Conservation (phyloP, 2,888 invertebrate species). For the Drosophila merina region DNA sequence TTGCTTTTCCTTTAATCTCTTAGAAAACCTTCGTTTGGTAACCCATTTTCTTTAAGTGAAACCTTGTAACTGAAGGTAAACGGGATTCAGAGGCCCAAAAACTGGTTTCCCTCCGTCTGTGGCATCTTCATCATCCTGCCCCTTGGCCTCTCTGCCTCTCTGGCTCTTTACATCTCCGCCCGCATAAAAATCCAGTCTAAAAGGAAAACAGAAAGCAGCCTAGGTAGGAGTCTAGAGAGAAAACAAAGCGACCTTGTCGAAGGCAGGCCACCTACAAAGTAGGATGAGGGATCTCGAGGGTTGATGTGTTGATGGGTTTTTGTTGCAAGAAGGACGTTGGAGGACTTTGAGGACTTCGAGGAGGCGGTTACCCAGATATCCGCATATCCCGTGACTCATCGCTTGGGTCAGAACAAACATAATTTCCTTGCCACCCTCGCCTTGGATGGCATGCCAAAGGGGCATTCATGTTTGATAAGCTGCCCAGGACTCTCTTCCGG, state of each 20-base stretch:
- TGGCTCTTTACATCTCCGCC: conserved; percentile 6
- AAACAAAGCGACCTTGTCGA: conserved; percentile 64
- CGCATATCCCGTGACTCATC: conserved; percentile 27
- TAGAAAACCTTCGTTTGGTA: not conserved
- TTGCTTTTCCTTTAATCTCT: too few species aligned
- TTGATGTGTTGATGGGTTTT: not conserved
- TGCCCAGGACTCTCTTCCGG: conserved; percentile 42
- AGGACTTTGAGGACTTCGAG: not conserved
- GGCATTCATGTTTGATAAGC: conserved; percentile 12
- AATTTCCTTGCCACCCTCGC: conserved; percentile 10
- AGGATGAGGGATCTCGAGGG: not conserved
- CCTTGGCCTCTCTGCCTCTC: conserved; percentile 2
- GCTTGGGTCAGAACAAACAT: conserved; percentile 39
- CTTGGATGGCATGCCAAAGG: conserved; percentile 2
- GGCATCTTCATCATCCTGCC: conserved; percentile 4
- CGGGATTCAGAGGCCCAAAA: conserved; percentile 9
- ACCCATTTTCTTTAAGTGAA: conserved; percentile 8
- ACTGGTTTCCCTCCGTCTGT: conserved; percentile 24
- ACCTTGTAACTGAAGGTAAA: not conserved
- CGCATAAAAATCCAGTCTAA: not conserved
- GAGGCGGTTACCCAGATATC: not conserved
- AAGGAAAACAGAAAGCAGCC: not conserved
- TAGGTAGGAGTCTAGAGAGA: conserved; percentile 1
- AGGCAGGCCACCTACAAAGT: conserved; percentile 45
- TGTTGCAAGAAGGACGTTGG: not conserved